Base-by-base conservation (phyloP, 1,140 invertebrate genomes). In the Hetaerina americana region DNA sequence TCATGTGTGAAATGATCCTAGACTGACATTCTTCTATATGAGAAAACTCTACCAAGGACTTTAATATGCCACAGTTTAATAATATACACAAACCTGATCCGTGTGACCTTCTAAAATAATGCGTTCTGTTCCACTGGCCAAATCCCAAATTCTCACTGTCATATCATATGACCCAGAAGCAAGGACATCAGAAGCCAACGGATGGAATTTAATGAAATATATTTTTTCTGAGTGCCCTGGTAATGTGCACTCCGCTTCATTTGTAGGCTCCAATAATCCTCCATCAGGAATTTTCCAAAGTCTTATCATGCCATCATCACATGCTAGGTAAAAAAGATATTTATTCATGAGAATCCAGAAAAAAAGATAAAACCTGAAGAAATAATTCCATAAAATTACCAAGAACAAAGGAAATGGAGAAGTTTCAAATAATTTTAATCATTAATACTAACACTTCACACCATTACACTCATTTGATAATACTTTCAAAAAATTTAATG, bases 161-260 rank as follows among this genome's bases (percentile, higher is more conserved):
- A 93, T 89, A 78, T 97, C 95, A 78, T 95, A 94, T 0, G 93
- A 92, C 0, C 90, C 92, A 0, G 93, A 91, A 0, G 92, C 89
- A 1, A 98, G 79, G 10, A 97, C 86, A 80, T 96, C 89, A 28
- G 87, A 84, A 0, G 95, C 94, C 66, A 93, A 83, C 0, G 95
- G 94, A 83, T 97, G 94, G 82, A 94, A 97, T 72, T 91, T 89
- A 8, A 97, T 88, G 69, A 95, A 89, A 80, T 93, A 95, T 70
- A 97, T 92, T 82, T 96, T 96, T 77, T 97, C 95, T 6, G 88
- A 85, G 77, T 96, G 94, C 5, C 92, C 89, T 78, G 84, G 81
- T 71, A 90, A 84, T 24, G 81, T 82, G 22, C 78, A 76, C 26
- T 84, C 82, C 1, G 90, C 85, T 69, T 85, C 83, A 71, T 89